Evolutionary conservation across 2,113 vertebrate genomes (phyloP).

Genomic region (Chrysochloris asiatica): DNA sequence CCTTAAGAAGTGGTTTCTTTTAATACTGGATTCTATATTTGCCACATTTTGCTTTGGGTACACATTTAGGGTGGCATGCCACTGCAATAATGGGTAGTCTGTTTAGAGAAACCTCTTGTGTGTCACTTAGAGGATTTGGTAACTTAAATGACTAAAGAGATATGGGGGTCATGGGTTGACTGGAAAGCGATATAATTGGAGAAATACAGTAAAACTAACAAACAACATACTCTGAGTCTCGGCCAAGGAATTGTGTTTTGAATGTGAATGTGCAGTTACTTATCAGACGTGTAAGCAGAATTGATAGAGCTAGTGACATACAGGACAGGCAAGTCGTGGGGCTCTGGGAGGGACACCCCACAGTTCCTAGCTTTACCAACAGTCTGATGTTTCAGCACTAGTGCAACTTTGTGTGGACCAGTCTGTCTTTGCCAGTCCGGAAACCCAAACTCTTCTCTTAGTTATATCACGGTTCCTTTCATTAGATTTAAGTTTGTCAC

Average conservation of each 20-base stretch:
- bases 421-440: slow-evolving; percentile 34
- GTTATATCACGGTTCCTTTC: neutral
- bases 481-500: neutral
- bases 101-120: neutral
- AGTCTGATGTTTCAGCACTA: slow-evolving; percentile 47
- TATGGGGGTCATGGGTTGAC: neutral
- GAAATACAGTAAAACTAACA: neutral
- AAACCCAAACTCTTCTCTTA: slow-evolving; percentile 11
- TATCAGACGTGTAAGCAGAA: neutral
- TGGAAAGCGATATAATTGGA: neutral
- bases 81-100: too few species aligned
- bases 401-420: slow-evolving; percentile 49
- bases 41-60: neutral
- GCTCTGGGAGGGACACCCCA: neutral
- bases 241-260: neutral
- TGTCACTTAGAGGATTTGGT: neutral
- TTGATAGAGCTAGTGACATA: neutral
- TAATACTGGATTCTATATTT: neutral
- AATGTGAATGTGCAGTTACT: neutral
- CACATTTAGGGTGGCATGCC: neutral
- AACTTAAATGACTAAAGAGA: neutral
- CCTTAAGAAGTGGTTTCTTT: neutral
- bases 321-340: neutral
- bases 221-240: neutral
- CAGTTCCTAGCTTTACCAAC: slow-evolving; percentile 55